A percentile compares a stretch with the other conserved stretches of the same genome.
These are phyloP conservation scores for Sipha flava DNA, from an alignment of 1,140 invertebrate species.

Conservation along the genomic window DNA sequence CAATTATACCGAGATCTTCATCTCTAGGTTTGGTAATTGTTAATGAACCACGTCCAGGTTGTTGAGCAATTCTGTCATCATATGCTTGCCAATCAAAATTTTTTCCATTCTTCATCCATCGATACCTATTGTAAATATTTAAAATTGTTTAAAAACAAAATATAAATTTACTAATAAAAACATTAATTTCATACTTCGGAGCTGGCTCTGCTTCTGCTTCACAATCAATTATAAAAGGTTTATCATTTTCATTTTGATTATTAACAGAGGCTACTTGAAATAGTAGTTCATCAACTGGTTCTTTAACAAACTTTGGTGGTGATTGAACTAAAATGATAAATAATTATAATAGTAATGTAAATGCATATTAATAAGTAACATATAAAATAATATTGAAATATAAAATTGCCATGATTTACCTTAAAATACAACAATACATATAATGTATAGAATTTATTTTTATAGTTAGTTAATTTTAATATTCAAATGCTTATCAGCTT, in stretches of 20 bases:
- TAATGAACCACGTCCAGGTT: constrained; percentile 81
- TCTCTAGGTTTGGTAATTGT: constrained; percentile 79
- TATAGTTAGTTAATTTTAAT: no score
- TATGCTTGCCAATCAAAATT: constrained; percentile 82
- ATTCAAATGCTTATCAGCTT: no score
- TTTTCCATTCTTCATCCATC: constrained; percentile 94
- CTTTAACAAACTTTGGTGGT: constrained; percentile 79
- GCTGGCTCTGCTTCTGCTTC: constrained; percentile 86
- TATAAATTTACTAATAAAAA: background rate
- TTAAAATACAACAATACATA: no score
- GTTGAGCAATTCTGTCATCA: constrained; percentile 85
- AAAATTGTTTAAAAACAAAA: background rate
- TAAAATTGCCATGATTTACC: no score
- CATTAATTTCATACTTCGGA: constrained; percentile 62
- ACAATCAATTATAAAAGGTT: constrained; percentile 89
- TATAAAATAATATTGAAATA: no score
- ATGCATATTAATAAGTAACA: background rate
- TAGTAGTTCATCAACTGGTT: constrained; percentile 79
- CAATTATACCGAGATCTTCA: constrained; percentile 66
- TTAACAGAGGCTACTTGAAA: constrained; percentile 87
- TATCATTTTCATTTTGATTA: constrained; percentile 71
- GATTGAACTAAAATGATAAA: constrained; percentile 57
- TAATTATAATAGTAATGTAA: background rate
- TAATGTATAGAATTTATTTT: no score
- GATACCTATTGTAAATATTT: constrained; percentile 58